Percentiles rank a stretch among this genome's conserved stretches.
phyloP scores from a whole-genome alignment of 2,113 vertebrate genomes.

The Eptesicus fuscus region DNA sequence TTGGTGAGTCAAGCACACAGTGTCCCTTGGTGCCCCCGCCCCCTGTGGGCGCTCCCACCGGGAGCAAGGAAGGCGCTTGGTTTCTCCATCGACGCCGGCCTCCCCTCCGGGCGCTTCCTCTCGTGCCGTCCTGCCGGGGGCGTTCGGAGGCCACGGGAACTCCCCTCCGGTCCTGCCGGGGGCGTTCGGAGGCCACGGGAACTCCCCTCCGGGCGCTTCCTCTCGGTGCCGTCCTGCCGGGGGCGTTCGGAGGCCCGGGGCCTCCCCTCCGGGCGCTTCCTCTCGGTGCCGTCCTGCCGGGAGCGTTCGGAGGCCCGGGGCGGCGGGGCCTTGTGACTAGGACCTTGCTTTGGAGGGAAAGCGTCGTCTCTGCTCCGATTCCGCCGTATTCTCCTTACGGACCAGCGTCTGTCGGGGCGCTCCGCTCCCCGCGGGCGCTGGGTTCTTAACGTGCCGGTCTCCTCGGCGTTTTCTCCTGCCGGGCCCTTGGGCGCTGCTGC shows the following conservation, averaged over 20 bases:
- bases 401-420: too few relatives aligned
- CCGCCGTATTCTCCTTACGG: neutral
- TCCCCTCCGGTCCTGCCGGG: neutral
- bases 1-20: neutral
- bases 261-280: neutral
- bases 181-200: too few relatives aligned
- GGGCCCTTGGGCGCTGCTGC: neutral
- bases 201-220: neutral
- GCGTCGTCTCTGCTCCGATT: neutral
- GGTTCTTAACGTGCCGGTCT: fast-evolving
- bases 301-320: too few relatives aligned
- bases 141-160: fast-evolving
- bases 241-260: too few relatives aligned
- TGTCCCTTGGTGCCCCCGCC: too few relatives aligned
- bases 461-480: neutral
- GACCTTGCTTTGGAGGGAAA: neutral
- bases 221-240: fast-evolving
- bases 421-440: neutral
- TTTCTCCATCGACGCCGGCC: fast-evolving
- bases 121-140: fast-evolving
- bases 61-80: neutral
- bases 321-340: too few relatives aligned
- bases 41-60: neutral
- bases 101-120: neutral
- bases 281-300: fast-evolving